Base-by-base conservation (phyloP, 2,888 invertebrate genomes). In the Machimus atricapillus region DNA sequence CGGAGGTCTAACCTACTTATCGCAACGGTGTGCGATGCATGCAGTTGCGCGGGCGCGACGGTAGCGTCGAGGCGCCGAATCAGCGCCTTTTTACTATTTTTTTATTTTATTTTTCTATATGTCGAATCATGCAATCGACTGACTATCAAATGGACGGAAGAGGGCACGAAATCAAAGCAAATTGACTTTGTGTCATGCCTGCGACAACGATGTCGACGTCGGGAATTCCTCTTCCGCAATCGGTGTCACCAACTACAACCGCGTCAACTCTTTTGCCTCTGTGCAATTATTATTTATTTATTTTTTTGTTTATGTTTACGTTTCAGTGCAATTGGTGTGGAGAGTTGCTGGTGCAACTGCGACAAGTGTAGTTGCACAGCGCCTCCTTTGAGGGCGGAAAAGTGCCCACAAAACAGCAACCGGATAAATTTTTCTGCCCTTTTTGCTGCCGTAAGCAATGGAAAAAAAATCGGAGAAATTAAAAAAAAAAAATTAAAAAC, bases 1-100 rank as follows among this genome's bases (percentile, higher is more conserved):
- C 79, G 79, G 79, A 79, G 52, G 79, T 23, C n/a, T 79, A 79
- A 79, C 79, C 79, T 52, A 79, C 79, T 27, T 79, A 78, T 78
- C 78, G 78, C 78, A 31, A 56, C 23, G 9, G 66, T 12, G 66
- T 8, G 14, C 31, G 27, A 1, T 79, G 43, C 27, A 79, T 27
- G 46, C 52, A 46, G n/a, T 52, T 52, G 52, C 52, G 52, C 52
- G n/a, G 52, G n/a, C 52, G 52, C 52, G 52, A 19, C 52, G 52
- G 52, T n/a, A n/a, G 0, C 56, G 27, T 23, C 12, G 12, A 12
- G 8, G 66, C 27, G 52, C 31, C 31, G 52, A 79, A 52, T 79
- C 79, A 79, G 79, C 79, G 16, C 23, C 23, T 76, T 76, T 76
- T 76, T 1, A 7, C 16, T 74, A 74, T 76, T 37, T 79, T n/a